Conservation (phyloP, 1,140 invertebrate species). For the Lasioglossum baleicum region DNA sequence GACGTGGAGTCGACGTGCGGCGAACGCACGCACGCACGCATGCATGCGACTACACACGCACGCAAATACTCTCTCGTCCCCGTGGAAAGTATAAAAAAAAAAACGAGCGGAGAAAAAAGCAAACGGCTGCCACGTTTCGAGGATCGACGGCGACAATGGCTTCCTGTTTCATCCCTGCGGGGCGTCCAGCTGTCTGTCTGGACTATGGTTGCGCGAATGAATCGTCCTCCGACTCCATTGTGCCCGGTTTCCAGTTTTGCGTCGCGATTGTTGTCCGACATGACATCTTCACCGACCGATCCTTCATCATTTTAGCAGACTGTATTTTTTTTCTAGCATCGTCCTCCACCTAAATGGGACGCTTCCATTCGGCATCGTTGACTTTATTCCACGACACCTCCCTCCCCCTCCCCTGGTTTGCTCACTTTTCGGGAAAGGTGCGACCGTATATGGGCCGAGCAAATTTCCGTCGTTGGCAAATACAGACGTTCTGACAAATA, state of each 20-base stretch:
- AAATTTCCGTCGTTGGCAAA: slow-evolving; percentile 1
- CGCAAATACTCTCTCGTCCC: slow-evolving; percentile 1
- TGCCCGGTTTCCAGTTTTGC: slow-evolving; percentile 54
- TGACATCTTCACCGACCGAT: slow-evolving; percentile 58
- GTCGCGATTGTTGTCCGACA: slow-evolving; percentile 42
- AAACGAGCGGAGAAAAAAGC: slow-evolving; percentile 26
- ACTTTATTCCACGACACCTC: slow-evolving; percentile 8
- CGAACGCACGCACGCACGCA: slow-evolving; percentile 12
- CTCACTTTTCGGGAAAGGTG: background rate
- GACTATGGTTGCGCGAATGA: slow-evolving; percentile 50
- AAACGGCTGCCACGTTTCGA: slow-evolving; percentile 45
- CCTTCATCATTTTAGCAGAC: slow-evolving; percentile 40
- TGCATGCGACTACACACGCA: background rate
- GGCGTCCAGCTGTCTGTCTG: slow-evolving; percentile 55
- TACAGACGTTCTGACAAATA: background rate
- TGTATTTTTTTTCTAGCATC: slow-evolving; percentile 20
- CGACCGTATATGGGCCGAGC: too few relatives aligned
- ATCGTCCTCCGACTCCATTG: slow-evolving; percentile 54
- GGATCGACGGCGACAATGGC: slow-evolving; percentile 59
- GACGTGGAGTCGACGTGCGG: slow-evolving; percentile 44
- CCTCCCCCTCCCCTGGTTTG: background rate
- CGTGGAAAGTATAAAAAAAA: slow-evolving; percentile 31
- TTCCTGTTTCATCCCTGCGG: slow-evolving; percentile 55
- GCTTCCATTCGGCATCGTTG: slow-evolving; percentile 36
- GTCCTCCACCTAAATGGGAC: background rate